Percentiles rank a stretch among this genome's conserved stretches.
These are phyloP conservation scores for Rhinogobio ventralis DNA, from an alignment of 2,797 vertebrate species.

Conservation along the genomic window DNA sequence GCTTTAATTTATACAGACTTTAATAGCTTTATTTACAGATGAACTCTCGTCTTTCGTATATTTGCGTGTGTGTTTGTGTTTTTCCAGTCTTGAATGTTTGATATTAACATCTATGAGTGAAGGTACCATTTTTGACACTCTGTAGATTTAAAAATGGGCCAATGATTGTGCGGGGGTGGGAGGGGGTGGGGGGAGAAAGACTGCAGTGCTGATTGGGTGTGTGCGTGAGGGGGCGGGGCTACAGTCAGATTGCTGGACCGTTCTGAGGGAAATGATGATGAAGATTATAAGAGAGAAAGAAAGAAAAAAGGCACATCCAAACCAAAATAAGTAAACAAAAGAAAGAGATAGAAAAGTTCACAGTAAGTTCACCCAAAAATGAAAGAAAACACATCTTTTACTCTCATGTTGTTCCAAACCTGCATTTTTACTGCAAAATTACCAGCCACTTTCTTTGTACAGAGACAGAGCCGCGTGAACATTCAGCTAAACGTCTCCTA, in stretches of 20 bases:
- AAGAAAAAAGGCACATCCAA: slow-evolving; percentile 42
- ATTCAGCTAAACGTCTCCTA: neutral
- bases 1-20: slow-evolving; percentile 97
- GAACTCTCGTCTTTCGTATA: slow-evolving; percentile 72
- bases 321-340: slow-evolving; percentile 20
- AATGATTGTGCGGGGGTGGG: slow-evolving; percentile 68
- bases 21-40: slow-evolving; percentile 99
- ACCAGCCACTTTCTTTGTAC: neutral
- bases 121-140: slow-evolving; percentile 59
- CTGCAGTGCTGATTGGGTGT: slow-evolving; percentile 22
- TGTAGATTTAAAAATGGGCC: slow-evolving; percentile 80
- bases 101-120: slow-evolving; percentile 76
- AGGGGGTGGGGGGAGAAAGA: slow-evolving; percentile 7
- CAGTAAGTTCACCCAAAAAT: neutral
- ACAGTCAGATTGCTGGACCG: slow-evolving; percentile 18
- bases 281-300: neutral
- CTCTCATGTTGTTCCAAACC: neutral
- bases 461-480: slow-evolving; percentile 53
- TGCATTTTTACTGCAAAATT: no score
- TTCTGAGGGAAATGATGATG: neutral
- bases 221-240: slow-evolving; percentile 1
- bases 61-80: slow-evolving; percentile 62
- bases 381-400: neutral
- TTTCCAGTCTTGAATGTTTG: slow-evolving; percentile 85
- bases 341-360: neutral